Base-by-base conservation (phyloP, 2,888 invertebrate species). In the Apotomis turbidana region DNA sequence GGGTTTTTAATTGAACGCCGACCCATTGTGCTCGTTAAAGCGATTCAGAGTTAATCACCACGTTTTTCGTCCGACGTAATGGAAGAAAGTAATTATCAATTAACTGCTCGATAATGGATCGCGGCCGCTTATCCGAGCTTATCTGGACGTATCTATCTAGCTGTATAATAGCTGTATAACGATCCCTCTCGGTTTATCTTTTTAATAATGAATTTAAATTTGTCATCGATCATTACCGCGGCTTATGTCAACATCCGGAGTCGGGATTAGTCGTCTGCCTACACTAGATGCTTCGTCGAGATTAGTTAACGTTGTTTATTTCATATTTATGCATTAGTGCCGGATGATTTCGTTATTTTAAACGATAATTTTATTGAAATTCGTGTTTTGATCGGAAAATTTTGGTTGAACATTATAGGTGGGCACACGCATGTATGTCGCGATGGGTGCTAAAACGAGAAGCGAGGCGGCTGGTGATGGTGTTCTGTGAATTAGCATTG, bases 21-120 rank as follows among this genome's bases (percentile, higher is more conserved):
- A 85, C 89, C 90, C 89, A 91, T 92, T 91, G 91, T 93, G 87
- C 88, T 90, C 90, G 91, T 91, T 92, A 91, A 91, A 91, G 85
- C 90, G 88, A 90, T 92, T 90, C 89, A 82, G 89, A 89, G 91
- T 92, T 92, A 90, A 91, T 92, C 90, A 91, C 90, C 85, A 86
- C 86, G 90, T 90, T 93, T 93, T 91, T 91, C 89, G 90, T 90
- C 87, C 87, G 82, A 80, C 83, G 88, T 91, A 93, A 92, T 92
- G 90, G 91, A 91, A 91, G 92, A 93, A 92, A 92, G 92, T 92
- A 91, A 93, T 93, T 92, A 92, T 91, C 91, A 92, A 93, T 93
- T 93, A 92, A 92, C 90, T 87, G 89, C 83, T 86, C 89, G 89
- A 90, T 93, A 93, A 93, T 91, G 89, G 92, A 93, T 93, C 90